Evolutionary conservation across 2,797 vertebrate species (phyloP), one percentile per base, ranked within the genome.

Genomic region (Coreius guichenoti): DNA sequence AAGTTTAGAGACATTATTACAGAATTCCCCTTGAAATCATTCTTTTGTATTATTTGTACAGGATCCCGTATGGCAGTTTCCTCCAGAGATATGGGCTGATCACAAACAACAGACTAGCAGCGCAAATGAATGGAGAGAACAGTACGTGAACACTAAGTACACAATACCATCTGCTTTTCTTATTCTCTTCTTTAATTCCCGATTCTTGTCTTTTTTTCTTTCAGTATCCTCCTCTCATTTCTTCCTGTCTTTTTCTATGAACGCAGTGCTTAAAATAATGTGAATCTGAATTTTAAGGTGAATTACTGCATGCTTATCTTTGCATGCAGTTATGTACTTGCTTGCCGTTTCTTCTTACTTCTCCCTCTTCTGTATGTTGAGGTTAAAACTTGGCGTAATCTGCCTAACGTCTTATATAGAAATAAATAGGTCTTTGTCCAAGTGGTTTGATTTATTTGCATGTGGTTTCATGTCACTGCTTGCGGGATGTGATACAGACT

Each of bases 11-110:
- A 7, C 4, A 17, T 2, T 6, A 1, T 39, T 43, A 13, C 14
- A 86, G 54, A 19, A 9, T 82, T 84, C 87, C 3, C 80, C 4
- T 80, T 84, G 9, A 84, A n/a, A n/a, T 77, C 0, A 8, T 86
- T 3, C 3, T 3, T 65, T 68, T 87, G 23, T 29, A 23, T 79
- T 31, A 45, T 85, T 87, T 88, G 16, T 65, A 11, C 91, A 99
- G 98, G 91, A 94, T 99, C 91, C 94, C 97, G 58, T 96, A 97
- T 85, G 87, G 81, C 90, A 94, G 93, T 86, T 98, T 99, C 87
- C n/a, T 96, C 14, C 95, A 97, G 47, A 96, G 97, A 58, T 99
- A 99, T 0, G 69, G 92, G 65, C 67, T 96, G n/a, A 94, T 98
- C 82, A 88, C 90, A 68, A 93, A 86, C 91, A 86, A 93, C 81